Evolutionary conservation across 2,797 vertebrate genomes (phyloP), one percentile per base, ranked within the genome.

Genomic region (Cephalopachus bancanus): DNA sequence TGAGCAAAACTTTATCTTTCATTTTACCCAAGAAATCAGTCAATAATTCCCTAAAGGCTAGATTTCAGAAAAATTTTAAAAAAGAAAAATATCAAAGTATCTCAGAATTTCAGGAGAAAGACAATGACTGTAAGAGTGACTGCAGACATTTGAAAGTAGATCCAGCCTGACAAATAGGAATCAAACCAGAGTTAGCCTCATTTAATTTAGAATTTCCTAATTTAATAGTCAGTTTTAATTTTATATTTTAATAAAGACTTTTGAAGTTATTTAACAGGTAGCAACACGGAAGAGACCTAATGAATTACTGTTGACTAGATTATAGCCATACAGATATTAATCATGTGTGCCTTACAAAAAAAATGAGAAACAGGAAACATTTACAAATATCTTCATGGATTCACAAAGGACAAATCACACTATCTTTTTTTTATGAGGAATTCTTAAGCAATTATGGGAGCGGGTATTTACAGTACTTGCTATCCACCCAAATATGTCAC

Each of bases 191-290:
- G 7, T 37, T 89, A 30, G 67, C 24, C 1, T 14, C n/a, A 55
- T 37, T 72, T 51, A 44, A 7, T 26, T 33, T 2, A 53, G 59
- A 62, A 57, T 83, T 83, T 87, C 11, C 19, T 74, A n/a, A 60
- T 69, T 85, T 51, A 62, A 78, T 75, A 69, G 81, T 15, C 12
- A 55, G 57, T 16, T 4, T 86, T 85, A 53, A 57, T 92, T 93
- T 95, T 96, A 49, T 57, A 83, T 93, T 57, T 83, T 94, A 75
- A 78, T 44, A 49, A 84, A 28, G 55, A 72, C 3, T 53, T 94
- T 74, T 80, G n/a, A 93, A n/a, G 71, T 86, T 83, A 65, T 76
- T 49, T 71, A 75, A 76, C 91, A 96, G 75, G 71, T 83, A 91
- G 86, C 19, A 33, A 59, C 12, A 9, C 44, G 86, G 51, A 51